A percentile compares a stretch with the other conserved stretches of the same genome.
phyloP scores from a whole-genome alignment of 2,888 invertebrate species.

The Ametastegia equiseti region DNA sequence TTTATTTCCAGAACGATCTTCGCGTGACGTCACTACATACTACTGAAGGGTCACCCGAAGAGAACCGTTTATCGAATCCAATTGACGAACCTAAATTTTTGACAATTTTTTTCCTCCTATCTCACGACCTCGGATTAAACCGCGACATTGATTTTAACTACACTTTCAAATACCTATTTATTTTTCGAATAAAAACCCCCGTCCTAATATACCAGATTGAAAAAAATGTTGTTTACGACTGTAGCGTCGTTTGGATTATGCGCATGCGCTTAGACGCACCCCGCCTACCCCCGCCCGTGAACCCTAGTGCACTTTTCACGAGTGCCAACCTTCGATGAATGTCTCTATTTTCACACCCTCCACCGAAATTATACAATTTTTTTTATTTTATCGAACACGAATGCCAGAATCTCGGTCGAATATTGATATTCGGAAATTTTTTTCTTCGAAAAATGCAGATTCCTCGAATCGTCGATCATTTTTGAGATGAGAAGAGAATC shows the following conservation, averaged over 20 bases:
- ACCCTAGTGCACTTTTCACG: not conserved
- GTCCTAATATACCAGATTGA: slow-evolving; percentile 56
- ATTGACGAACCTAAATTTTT: not conserved
- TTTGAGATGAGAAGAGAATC: not conserved
- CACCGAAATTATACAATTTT: not conserved
- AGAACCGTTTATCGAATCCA: slow-evolving; percentile 14
- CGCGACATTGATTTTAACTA: not conserved
- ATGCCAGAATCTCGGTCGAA: not conserved
- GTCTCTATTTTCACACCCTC: not conserved
- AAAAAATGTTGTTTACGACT: slow-evolving; percentile 69
- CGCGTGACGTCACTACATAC: slow-evolving; percentile 72
- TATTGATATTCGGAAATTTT: not conserved
- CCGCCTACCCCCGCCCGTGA: not conserved
- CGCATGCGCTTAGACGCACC: slow-evolving; percentile 62
- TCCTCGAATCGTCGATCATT: not conserved
- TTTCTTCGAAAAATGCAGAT: not conserved
- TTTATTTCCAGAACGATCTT: slow-evolving; percentile 63
- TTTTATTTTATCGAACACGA: not conserved
- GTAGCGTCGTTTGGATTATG: slow-evolving; percentile 59
- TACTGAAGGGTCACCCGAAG: slow-evolving; percentile 51
- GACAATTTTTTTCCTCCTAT: not conserved
- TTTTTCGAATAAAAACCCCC: slow-evolving; percentile 56
- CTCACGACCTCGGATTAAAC: not conserved
- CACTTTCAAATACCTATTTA: slow-evolving; percentile 53
- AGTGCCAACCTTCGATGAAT: not conserved